These are phyloP conservation scores for Myiozetetes cayanensis DNA, from an alignment of 2,113 vertebrate species.

Conservation along the genomic window DNA sequence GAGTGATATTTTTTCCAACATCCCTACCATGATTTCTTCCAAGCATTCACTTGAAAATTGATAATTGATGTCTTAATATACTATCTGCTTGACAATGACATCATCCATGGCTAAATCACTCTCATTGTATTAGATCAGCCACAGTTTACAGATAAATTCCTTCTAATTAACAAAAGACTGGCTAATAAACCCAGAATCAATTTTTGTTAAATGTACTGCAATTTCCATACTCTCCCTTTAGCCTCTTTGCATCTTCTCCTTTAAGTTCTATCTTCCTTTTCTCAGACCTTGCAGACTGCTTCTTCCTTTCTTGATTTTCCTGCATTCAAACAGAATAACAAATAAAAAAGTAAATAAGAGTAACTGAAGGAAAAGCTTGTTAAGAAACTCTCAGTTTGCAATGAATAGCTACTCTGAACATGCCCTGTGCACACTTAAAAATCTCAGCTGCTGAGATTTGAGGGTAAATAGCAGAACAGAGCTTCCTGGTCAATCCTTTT, in stretches of 20 bases:
- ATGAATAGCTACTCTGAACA: not conserved
- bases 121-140: not conserved
- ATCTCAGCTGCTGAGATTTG: not conserved
- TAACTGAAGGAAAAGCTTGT: not conserved
- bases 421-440: not conserved
- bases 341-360: not conserved
- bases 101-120: not conserved
- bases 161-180: not conserved
- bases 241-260: constrained; percentile 84
- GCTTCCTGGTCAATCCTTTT: not conserved
- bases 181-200: not conserved
- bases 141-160: not conserved
- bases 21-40: not conserved
- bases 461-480: not conserved
- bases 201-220: constrained; percentile 69
- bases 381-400: not conserved
- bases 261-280: constrained; percentile 86
- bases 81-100: not conserved
- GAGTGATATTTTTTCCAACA: not conserved
- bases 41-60: not conserved
- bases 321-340: constrained; percentile 47
- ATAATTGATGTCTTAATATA: not conserved
- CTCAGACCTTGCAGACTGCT: constrained; percentile 83
- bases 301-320: constrained; percentile 88
- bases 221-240: constrained; percentile 81